A percentile compares a stretch with the other conserved stretches of the same genome.
phyloP scores from a whole-genome alignment of 2,113 vertebrate species.

The Scophthalmus maximus region DNA sequence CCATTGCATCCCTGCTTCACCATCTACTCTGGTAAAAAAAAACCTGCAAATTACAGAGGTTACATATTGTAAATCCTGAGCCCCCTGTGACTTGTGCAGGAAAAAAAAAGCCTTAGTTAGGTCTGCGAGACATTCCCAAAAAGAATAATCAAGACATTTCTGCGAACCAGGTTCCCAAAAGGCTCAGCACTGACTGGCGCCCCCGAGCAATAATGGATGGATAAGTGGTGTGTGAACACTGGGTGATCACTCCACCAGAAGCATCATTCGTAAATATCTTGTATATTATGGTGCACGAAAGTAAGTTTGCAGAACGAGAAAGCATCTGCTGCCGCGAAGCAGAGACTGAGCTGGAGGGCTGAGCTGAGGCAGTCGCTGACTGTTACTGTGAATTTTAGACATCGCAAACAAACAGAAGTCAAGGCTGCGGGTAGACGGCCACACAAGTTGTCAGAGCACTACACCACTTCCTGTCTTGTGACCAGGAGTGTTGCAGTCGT shows the following conservation, averaged over 20 bases:
- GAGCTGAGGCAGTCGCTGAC: conserved; percentile 7
- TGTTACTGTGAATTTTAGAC: conserved; percentile 30
- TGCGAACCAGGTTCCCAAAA: conserved; percentile 13
- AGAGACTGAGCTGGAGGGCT: conserved; percentile 59
- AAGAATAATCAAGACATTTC: conserved; percentile 35
- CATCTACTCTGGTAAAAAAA: neutral
- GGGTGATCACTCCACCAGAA: conserved; percentile 36
- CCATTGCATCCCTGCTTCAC: too few species aligned
- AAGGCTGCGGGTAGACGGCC: too few species aligned
- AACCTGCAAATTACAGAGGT: conserved; percentile 15
- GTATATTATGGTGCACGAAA: conserved; percentile 53
- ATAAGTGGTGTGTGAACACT: conserved; percentile 50
- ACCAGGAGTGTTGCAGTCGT: too few species aligned
- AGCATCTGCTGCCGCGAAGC: conserved; percentile 58
- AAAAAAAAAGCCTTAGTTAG: neutral
- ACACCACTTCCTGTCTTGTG: too few species aligned
- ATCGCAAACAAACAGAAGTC: conserved; percentile 33
- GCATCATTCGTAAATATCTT: conserved; percentile 52
- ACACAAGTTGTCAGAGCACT: too few species aligned
- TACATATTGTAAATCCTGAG: conserved; percentile 11
- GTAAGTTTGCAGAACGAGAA: conserved; percentile 28
- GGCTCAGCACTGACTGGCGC: conserved; percentile 14
- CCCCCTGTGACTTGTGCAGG: conserved; percentile 8
- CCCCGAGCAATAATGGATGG: conserved; percentile 45
- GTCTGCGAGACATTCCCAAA: conserved; percentile 6